phyloP scores from a whole-genome alignment of 1,140 invertebrate genomes.

The Daktulosphaira vitifoliae region DNA sequence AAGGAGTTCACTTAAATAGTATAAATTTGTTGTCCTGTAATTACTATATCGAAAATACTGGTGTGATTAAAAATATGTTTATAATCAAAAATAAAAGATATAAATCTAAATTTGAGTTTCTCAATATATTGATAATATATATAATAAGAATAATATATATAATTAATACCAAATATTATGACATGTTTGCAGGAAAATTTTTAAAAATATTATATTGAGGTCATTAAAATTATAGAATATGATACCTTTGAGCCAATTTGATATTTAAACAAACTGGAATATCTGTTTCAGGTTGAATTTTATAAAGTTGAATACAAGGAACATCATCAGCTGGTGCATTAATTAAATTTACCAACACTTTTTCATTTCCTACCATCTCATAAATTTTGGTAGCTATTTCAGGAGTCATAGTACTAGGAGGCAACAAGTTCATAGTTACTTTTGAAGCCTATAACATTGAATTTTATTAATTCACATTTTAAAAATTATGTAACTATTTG shows the following conservation, averaged over 20 bases:
- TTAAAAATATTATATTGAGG: too few species aligned
- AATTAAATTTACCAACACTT: conserved; percentile 14
- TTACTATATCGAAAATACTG: too few species aligned
- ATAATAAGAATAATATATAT: too few species aligned
- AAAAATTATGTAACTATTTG: background rate
- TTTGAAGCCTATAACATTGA: background rate
- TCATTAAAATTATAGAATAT: too few species aligned
- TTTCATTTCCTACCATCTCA: background rate
- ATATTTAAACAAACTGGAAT: conserved; percentile 11
- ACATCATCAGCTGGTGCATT: conserved; percentile 8
- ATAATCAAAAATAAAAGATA: too few species aligned
- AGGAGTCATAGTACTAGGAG: conserved; percentile 8
- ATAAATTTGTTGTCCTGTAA: too few species aligned
- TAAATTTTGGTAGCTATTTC: conserved; percentile 10
- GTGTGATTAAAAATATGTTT: too few species aligned
- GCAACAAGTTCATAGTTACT: conserved; percentile 21
- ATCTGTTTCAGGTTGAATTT: conserved; percentile 9
- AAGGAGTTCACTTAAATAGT: too few species aligned
- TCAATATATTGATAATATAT: too few species aligned
- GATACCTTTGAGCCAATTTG: conserved; percentile 4
- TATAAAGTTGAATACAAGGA: conserved; percentile 21
- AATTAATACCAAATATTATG: too few species aligned
- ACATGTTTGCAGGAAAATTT: too few species aligned
- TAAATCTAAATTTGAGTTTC: too few species aligned
- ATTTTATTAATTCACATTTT: background rate